Evolutionary conservation across 2,888 invertebrate species (phyloP), one percentile per base, ranked within the genome.

Genomic region (Perizoma affinitatum): DNA sequence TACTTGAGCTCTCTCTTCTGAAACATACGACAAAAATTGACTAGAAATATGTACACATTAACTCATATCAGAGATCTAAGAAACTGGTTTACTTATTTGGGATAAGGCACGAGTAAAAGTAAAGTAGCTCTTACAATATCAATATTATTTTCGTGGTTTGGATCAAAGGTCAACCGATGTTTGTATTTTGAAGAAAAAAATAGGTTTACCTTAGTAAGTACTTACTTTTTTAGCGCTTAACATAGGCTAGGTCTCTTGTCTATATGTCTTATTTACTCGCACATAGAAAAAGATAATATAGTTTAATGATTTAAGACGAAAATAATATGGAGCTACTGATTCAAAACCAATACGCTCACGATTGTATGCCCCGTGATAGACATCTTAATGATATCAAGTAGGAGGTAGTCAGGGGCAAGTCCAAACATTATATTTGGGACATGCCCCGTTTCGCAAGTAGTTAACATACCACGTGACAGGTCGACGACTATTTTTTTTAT

Each of bases 71-170:
- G 36, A 22, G 58, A 33, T 58, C 62, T 51, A 8, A 35, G 43
- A 5, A 43, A 47, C 43, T 62, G 58, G 58, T 58, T 22, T 41
- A 35, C 40, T 51, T 54, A 51, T 55, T 58, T 48, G 35, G 58
- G 58, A 63, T 63, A 63, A 63, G 58, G 58, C 62, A 63, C 62
- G 62, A 58, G 58, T 54, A 51, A 50, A 48, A 45, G 47, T 45
- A 11, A 50, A 38, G 36, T 60, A 38, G 42, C 47, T 47, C 40
- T 22, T 48, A 47, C 40, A 46, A 48, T 48, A 48, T 45, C 36
- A 3, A 22, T n/a, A 33, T 6, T 8, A 45, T 45, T 33, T 45
- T 8, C 22, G 2, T 0, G 9, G 6, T 4, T 22, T 22, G 8
- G 42, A 42, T 42, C 42, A 10, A 5, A 5, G 42, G 5, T n/a